These are phyloP conservation scores for Dicyrtoma fusca DNA, from an alignment of 2,888 invertebrate genomes.

Conservation along the genomic window DNA sequence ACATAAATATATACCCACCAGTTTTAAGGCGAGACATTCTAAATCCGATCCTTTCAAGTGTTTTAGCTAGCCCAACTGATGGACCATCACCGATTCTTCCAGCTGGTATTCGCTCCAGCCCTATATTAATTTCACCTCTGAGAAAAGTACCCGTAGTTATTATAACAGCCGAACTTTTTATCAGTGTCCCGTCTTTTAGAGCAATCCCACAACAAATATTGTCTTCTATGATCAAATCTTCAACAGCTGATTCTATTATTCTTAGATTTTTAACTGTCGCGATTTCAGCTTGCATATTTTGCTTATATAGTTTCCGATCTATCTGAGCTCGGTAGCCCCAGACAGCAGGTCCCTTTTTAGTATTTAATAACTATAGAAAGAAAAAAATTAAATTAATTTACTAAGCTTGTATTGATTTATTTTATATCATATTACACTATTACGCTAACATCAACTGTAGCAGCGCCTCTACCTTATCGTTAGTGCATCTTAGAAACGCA, in stretches of 20 bases:
- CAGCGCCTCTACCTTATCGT: too few species aligned
- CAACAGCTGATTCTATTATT: conserved; percentile 71
- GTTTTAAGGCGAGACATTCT: conserved; percentile 80
- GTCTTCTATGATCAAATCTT: conserved; percentile 71
- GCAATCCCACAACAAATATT: conserved; percentile 63
- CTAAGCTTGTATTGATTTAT: neutral
- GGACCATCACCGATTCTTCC: conserved; percentile 81
- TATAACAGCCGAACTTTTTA: conserved; percentile 65
- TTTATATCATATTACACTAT: too few species aligned
- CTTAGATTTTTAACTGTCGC: conserved; percentile 69
- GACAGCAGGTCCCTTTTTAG: conserved; percentile 81
- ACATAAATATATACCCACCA: conserved; percentile 64
- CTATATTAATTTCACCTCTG: conserved; percentile 81
- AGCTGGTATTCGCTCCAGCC: conserved; percentile 73
- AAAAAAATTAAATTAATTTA: conserved; percentile 12
- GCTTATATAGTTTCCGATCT: conserved; percentile 77
- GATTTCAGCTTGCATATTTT: conserved; percentile 73
- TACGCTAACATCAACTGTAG: too few species aligned
- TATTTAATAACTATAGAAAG: conserved; percentile 69
- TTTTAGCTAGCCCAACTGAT: conserved; percentile 74
- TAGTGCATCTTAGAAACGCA: too few species aligned
- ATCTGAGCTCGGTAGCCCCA: conserved; percentile 89
- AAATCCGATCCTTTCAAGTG: conserved; percentile 72
- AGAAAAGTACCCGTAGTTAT: conserved; percentile 89
- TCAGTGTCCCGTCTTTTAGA: conserved; percentile 60